A percentile compares a stretch with the other conserved stretches of the same genome.
phyloP scores from a whole-genome alignment of 2,888 invertebrate species.

The Parelbella ahira region DNA sequence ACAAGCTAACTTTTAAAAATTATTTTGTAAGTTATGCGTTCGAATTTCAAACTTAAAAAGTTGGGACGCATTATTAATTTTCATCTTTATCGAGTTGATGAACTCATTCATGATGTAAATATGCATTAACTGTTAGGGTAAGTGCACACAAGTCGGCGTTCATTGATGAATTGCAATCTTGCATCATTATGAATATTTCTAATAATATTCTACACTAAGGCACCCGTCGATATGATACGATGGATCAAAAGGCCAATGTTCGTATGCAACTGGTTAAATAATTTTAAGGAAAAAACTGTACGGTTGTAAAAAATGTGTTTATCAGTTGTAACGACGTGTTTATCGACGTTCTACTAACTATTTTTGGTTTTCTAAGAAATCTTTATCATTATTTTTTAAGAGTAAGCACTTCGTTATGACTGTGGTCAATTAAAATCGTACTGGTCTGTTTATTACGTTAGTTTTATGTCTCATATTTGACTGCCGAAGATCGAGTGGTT shows the following conservation, averaged over 20 bases:
- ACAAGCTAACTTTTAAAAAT: no score
- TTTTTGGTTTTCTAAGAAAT: constrained; percentile 4
- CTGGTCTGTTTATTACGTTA: no score
- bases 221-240: constrained; percentile 7
- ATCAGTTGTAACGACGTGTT: constrained; percentile 1
- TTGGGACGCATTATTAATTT: constrained; percentile 9
- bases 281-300: constrained; percentile 1
- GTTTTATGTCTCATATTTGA: no score
- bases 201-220: not conserved
- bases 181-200: constrained; percentile 10
- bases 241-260: constrained; percentile 9
- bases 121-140: not conserved
- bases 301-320: constrained; percentile 3
- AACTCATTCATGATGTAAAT: constrained; percentile 17
- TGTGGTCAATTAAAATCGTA: no score
- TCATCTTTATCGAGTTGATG: constrained; percentile 13
- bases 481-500: no score
- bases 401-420: no score
- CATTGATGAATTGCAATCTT: constrained; percentile 14
- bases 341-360: constrained; percentile 1
- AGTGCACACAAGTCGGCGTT: constrained; percentile 14
- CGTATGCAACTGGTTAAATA: constrained; percentile 5
- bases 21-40: no score
- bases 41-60: no score
- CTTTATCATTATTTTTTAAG: no score